Base-by-base conservation (phyloP, 2,113 vertebrate genomes). In the Mus spicilegus region DNA sequence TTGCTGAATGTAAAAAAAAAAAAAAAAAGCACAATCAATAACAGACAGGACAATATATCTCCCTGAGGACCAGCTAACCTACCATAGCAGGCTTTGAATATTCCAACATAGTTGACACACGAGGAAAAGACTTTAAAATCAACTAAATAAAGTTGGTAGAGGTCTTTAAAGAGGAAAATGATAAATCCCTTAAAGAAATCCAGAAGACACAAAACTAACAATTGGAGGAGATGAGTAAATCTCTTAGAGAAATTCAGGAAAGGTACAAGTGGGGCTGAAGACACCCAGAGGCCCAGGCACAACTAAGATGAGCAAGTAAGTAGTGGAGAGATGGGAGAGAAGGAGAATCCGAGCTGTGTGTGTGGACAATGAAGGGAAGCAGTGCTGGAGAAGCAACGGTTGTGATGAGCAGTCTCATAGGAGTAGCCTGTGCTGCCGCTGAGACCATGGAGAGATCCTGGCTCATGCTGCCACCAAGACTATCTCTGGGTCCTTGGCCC, bases 1-100 rank as follows among this genome's bases (percentile, higher is more conserved):
- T 98, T 97, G 93, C 95, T 97, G 54, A 81, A 97, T 98, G 97
- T 97, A 97, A 42, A 42, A 42, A 42, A 42, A 42, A 42, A 42
- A 42, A 42, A 42, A 42, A 67, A 70, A 70, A 70, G 16, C 33
- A 36, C 69, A 70, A 36, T 36, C 33, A 70, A 70, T 70, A 70
- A 70, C 33, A 70, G 69, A 14, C 30, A 70, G 33, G 69, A 5
- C 33, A 70, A 36, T 16, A 36, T 70, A 33, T 70, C 69, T 70
- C 14, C 69, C 33, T 14, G 13, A 33, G 36, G 13, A 36, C 69
- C 14, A 70, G 69, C 13, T 36, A 70, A 36, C 33, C 14, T 70
- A 70, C 69, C 69, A 70, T 1, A 70, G 12, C 69, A 70, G 69
- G 33, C 13, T 33, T 33, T 36, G 69, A 70, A 33, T 70, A 70